Evolutionary conservation across 2,797 vertebrate genomes (phyloP), one percentile per base, ranked within the genome.

Genomic region (Amblyopsis hoosieri): DNA sequence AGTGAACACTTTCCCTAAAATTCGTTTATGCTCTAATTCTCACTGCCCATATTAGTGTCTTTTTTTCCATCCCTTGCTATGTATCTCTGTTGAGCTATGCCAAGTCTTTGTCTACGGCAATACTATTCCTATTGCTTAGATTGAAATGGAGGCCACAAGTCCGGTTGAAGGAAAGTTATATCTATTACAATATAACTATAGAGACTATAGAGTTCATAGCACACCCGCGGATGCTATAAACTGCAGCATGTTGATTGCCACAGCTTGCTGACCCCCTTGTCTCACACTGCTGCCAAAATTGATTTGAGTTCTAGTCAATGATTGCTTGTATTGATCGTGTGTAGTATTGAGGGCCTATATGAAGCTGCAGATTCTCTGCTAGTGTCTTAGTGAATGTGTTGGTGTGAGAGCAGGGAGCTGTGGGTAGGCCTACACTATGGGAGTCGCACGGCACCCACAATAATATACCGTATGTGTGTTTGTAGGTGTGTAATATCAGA

Each of bases 1-100:
- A 93, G 88, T 91, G 88, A 93, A 92, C 87, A 87, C 87, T 90
- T 90, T 91, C 71, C 62, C 65, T 82, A 68, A 87, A 93, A 92
- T 90, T 89, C 73, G 80, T 87, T 92, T 90, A 91, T 74, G 72
- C 60, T 12, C 54, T 13, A 8, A 12, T 42, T 31, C 14, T 19
- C 45, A 8, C 3, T 4, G 2, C 52, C 49, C 48, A 14, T 60
- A 29, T 57, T 67, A 62, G 57, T 57, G 63, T 56, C 54, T 58
- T 71, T 63, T 54, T 45, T 54, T 61, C 67, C 33, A 17, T 45
- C 50, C 52, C 42, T 73, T 11, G 69, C 62, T 3, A 2, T 64
- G 50, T 46, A 51, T 58, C 17, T 57, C 75, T 69, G 23, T 23
- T 23, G 45, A 54, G 37, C 59, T 72, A 11, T 2, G 62, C 60